A percentile compares a stretch with the other conserved stretches of the same genome.
phyloP scores from a whole-genome alignment of 2,113 vertebrate genomes.

The Shinisaurus crocodilurus region DNA sequence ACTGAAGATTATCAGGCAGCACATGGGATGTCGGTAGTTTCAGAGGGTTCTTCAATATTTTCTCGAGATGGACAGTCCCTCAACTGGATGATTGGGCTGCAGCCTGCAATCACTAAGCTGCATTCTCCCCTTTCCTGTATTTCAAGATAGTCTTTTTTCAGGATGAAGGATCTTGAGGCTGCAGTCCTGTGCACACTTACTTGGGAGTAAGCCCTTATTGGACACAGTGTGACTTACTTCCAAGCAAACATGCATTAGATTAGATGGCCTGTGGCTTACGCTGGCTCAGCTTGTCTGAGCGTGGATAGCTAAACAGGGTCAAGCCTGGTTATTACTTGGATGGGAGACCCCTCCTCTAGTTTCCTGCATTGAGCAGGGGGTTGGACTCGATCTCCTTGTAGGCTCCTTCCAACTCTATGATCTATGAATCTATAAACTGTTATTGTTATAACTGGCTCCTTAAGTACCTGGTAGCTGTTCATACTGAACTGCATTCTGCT shows the following conservation, averaged over 20 bases:
- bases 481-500: neutral
- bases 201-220: neutral
- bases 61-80: neutral
- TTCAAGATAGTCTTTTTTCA: neutral
- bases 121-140: neutral
- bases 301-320: no score
- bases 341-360: no score
- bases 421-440: no score
- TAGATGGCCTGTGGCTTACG: no score
- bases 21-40: neutral
- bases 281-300: no score
- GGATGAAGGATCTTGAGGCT: neutral
- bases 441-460: neutral
- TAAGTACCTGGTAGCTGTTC: neutral
- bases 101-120: neutral
- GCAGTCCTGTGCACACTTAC: neutral
- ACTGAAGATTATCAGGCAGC: conserved; percentile 11
- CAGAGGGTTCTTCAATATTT: neutral
- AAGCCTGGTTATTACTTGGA: no score
- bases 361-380: no score
- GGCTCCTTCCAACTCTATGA: no score
- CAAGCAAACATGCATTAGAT: no score
- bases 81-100: neutral
- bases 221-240: neutral
- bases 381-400: no score